Percentiles rank a stretch among this genome's conserved stretches.
phyloP scores from a whole-genome alignment of 2,113 vertebrate species.

The Pollachius pollachius region DNA sequence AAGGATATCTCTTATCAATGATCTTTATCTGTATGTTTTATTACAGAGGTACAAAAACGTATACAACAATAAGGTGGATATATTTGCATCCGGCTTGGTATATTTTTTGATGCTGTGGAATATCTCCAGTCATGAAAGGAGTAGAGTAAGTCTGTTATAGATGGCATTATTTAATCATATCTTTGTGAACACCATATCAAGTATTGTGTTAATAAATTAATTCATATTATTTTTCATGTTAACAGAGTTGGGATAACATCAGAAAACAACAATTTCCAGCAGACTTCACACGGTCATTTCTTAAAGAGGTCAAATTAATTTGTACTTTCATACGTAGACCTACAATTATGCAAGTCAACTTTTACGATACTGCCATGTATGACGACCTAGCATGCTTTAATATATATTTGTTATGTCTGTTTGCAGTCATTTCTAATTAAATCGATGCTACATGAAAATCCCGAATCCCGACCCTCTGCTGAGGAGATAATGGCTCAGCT shows the following conservation, averaged over 20 bases:
- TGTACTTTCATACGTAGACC: background rate
- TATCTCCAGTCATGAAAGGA: slow-evolving; percentile 32
- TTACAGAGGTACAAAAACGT: background rate
- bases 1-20: too few relatives aligned
- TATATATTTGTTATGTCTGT: background rate
- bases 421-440: slow-evolving; percentile 55
- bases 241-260: slow-evolving; percentile 33
- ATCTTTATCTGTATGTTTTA: background rate
- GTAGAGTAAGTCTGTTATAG: slow-evolving; percentile 30
- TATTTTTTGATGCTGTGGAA: slow-evolving; percentile 79
- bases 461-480: slow-evolving; percentile 56
- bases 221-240: slow-evolving; percentile 1
- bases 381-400: background rate
- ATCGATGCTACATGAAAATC: slow-evolving; percentile 46
- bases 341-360: too few relatives aligned
- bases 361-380: too few relatives aligned
- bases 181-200: too few relatives aligned
- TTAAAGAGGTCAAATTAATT: slow-evolving; percentile 50
- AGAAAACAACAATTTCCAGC: slow-evolving; percentile 33
- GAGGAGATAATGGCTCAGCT: slow-evolving; percentile 12
- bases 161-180: too few relatives aligned
- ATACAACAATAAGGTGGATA: slow-evolving; percentile 83
- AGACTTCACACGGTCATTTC: slow-evolving; percentile 38
- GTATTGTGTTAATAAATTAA: too few relatives aligned
- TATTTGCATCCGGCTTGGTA: slow-evolving; percentile 86